Conservation (phyloP, 2,888 invertebrate species). For the Axea sp. region DNA sequence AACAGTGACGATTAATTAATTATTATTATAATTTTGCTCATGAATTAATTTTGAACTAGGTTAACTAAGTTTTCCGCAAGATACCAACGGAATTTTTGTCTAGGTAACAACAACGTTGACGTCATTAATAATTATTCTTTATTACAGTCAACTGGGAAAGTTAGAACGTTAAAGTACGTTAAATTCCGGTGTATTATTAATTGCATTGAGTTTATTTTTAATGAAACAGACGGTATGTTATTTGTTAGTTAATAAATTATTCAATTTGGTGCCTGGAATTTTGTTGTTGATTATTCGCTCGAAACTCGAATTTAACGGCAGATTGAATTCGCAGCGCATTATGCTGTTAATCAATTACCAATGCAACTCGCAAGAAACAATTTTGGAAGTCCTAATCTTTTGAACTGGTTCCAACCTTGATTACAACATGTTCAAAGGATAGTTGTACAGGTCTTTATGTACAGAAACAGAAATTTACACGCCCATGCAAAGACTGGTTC, state of each 20-base stretch:
- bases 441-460: slow-evolving; percentile 38
- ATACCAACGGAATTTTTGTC: slow-evolving; percentile 21
- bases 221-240: too few relatives aligned
- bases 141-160: too few relatives aligned
- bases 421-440: slow-evolving; percentile 53
- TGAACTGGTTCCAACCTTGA: slow-evolving; percentile 35
- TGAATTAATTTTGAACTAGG: slow-evolving; percentile 33
- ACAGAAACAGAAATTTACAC: slow-evolving; percentile 32
- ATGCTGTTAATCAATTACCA: slow-evolving; percentile 32
- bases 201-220: slow-evolving; percentile 3
- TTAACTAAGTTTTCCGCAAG: slow-evolving; percentile 31
- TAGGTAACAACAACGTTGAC: slow-evolving; percentile 7
- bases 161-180: too few relatives aligned
- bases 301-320: slow-evolving; percentile 7
- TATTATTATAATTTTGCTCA: slow-evolving; percentile 33
- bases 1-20: slow-evolving; percentile 46
- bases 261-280: neutral
- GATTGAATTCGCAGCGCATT: slow-evolving; percentile 23
- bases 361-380: slow-evolving; percentile 46
- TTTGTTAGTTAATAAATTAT: too few relatives aligned
- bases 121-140: slow-evolving; percentile 35
- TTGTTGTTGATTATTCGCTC: slow-evolving; percentile 4
- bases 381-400: slow-evolving; percentile 47
- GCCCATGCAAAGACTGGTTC: slow-evolving; percentile 7
- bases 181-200: neutral